Evolutionary conservation across 2,113 vertebrate genomes (phyloP).

Genomic region (Urocolius indicus): DNA sequence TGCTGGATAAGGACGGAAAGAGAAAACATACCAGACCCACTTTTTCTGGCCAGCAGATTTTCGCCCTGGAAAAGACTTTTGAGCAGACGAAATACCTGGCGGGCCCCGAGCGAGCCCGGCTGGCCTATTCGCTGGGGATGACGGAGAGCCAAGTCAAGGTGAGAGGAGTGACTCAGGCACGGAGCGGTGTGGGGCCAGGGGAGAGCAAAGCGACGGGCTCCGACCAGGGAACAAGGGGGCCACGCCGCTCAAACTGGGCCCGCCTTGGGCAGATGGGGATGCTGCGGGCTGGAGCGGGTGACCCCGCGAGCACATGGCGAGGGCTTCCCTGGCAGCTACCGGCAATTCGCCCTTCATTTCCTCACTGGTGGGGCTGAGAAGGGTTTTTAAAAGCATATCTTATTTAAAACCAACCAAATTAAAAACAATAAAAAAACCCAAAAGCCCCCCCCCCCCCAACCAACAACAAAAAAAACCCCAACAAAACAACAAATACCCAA

Average conservation of each 20-base stretch:
- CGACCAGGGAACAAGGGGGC: not conserved
- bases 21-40: constrained; percentile 96
- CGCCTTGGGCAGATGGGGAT: fast-evolving
- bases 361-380: not conserved
- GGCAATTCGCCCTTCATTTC: not conserved
- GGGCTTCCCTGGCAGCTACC: not conserved
- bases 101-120: constrained; percentile 91
- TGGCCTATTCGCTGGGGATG: constrained; percentile 97
- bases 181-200: not conserved
- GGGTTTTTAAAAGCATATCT: not conserved
- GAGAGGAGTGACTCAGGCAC: constrained; percentile 21
- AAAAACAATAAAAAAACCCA: not conserved
- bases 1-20: constrained; percentile 97
- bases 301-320: not conserved
- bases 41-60: constrained; percentile 98
- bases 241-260: not conserved
- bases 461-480: not conserved
- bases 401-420: too few species aligned
- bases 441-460: too few species aligned
- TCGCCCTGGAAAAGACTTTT: constrained; percentile 98
- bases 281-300: not conserved
- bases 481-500: not conserved
- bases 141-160: constrained; percentile 99
- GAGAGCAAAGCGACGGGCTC: not conserved
- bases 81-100: constrained; percentile 98